Conservation (phyloP, 2,113 vertebrate genomes). For the Morone saxatilis region DNA sequence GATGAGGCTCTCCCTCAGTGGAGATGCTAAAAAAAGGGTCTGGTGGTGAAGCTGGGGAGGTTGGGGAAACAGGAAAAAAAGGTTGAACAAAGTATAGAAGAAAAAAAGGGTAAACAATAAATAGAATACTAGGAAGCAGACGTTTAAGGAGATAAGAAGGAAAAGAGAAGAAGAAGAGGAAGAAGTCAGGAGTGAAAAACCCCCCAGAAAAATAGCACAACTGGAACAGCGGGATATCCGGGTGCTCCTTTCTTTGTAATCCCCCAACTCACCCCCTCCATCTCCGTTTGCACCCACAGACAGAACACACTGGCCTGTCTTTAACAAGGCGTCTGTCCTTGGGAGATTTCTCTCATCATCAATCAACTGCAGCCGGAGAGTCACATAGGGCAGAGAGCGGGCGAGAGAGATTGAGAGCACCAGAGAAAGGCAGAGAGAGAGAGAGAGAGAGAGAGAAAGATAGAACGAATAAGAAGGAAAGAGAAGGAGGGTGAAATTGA, state of each 20-base stretch:
- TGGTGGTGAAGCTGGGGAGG: not conserved
- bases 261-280: conserved; percentile 10
- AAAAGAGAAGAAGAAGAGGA: not conserved
- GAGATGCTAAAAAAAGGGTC: conserved; percentile 35
- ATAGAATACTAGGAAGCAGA: not conserved
- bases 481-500: conserved; percentile 29
- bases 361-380: conserved; percentile 66
- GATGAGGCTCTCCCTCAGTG: conserved; percentile 33
- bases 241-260: conserved; percentile 40
- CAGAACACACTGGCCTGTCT: conserved; percentile 63
- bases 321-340: conserved; percentile 79
- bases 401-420: conserved; percentile 49
- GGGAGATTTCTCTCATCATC: conserved; percentile 76
- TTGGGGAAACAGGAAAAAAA: not conserved
- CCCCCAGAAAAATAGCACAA: not conserved
- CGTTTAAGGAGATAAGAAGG: not conserved
- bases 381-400: conserved; percentile 52
- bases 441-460: conserved; percentile 21
- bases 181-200: not conserved
- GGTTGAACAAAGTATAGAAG: not conserved
- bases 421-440: not conserved
- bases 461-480: conserved; percentile 1
- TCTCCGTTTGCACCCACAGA: conserved; percentile 40
- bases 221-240: conserved; percentile 26
- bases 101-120: not conserved